Conservation (phyloP, 2,888 invertebrate genomes). For the Odontocerum albicorne region DNA sequence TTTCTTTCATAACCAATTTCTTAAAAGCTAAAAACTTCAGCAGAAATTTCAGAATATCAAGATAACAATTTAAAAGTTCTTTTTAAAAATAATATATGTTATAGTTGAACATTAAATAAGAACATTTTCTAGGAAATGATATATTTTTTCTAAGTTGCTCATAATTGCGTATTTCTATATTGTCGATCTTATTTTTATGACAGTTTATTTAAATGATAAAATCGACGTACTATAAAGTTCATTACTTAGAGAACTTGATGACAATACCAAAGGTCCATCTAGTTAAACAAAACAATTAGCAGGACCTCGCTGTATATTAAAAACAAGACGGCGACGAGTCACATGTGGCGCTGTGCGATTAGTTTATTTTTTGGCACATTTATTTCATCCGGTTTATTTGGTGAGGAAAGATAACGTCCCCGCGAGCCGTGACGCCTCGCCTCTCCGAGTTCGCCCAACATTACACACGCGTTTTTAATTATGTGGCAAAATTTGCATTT, state of each 20-base stretch:
- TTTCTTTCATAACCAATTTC: too few relatives aligned
- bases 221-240: too few relatives aligned
- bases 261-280: too few relatives aligned
- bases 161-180: neutral
- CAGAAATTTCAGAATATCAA: too few relatives aligned
- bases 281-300: neutral
- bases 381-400: slow-evolving; percentile 35
- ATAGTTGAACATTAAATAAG: too few relatives aligned
- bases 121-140: too few relatives aligned
- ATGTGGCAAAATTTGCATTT: slow-evolving; percentile 38
- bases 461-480: slow-evolving; percentile 38
- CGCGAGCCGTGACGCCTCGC: slow-evolving; percentile 30
- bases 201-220: too few relatives aligned
- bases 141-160: neutral
- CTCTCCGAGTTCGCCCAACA: slow-evolving; percentile 24
- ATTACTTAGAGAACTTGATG: too few relatives aligned
- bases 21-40: too few relatives aligned
- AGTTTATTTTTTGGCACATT: slow-evolving; percentile 31
- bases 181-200: too few relatives aligned
- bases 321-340: slow-evolving; percentile 13
- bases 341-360: slow-evolving; percentile 31
- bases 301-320: slow-evolving; percentile 9
- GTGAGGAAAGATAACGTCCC: slow-evolving; percentile 33
- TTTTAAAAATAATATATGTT: too few relatives aligned
- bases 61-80: too few relatives aligned